phyloP scores from a whole-genome alignment of 1,140 invertebrate species.

The Globodera rostochiensis region DNA sequence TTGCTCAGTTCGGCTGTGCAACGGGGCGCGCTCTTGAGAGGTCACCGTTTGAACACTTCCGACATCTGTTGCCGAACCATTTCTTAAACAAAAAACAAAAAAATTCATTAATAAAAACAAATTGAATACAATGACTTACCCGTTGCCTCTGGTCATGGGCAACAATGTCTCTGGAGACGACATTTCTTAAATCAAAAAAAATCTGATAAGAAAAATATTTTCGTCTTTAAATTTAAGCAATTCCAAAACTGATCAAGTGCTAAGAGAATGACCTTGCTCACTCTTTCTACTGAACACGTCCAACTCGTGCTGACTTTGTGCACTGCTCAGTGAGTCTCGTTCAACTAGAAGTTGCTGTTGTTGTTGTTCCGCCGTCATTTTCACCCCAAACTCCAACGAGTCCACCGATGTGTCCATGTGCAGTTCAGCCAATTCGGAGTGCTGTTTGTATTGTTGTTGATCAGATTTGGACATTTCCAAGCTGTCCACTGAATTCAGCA shows the following conservation, averaged over 20 bases:
- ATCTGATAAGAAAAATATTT: too few species aligned
- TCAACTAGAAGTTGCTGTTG: slow-evolving; percentile 45
- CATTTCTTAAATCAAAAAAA: too few species aligned
- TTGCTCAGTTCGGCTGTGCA: too few species aligned
- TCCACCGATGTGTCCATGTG: slow-evolving; percentile 44
- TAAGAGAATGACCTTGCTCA: not conserved
- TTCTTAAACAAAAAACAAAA: too few species aligned
- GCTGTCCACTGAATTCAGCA: slow-evolving; percentile 52
- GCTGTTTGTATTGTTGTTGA: slow-evolving; percentile 31
- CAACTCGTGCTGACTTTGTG: slow-evolving; percentile 53
- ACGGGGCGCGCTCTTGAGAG: too few species aligned
- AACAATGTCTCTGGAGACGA: too few species aligned
- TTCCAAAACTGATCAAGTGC: not conserved
- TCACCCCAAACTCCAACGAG: slow-evolving; percentile 27
- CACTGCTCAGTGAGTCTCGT: slow-evolving; percentile 24
- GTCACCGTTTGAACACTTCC: too few species aligned
- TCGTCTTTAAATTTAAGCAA: not conserved
- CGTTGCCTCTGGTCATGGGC: too few species aligned
- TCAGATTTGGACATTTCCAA: slow-evolving; percentile 35
- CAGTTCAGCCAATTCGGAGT: not conserved
- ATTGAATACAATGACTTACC: too few species aligned
- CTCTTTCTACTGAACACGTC: not conserved
- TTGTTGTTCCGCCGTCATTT: not conserved
- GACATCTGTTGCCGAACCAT: too few species aligned
- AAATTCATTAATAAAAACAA: too few species aligned